Evolutionary conservation across 2,888 invertebrate species (phyloP), one percentile per base, ranked within the genome.

Genomic region (Cephus spinipes): DNA sequence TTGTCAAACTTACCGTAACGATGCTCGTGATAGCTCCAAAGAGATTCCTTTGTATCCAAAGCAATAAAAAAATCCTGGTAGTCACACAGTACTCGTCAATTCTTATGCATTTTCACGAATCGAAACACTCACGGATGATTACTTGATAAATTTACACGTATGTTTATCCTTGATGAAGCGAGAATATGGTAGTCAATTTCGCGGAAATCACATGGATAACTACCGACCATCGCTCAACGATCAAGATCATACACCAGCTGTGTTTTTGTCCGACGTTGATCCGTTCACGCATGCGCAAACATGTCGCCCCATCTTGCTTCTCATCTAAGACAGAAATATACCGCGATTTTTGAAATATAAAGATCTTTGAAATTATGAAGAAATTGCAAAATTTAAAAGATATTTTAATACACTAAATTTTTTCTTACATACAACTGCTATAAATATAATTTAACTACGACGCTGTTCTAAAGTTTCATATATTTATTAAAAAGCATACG

Each of bases 171-270:
- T 77, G 79, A 81, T 79, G 80, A 80, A 79, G 77, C 83, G 82
- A 81, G 80, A 84, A 83, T 83, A 82, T 86, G 85, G 81, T 81
- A 76, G 76, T 78, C 80, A 81, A 85, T 84, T 80, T 83, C 82
- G 82, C 84, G 77, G 76, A 83, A 86, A 87, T 85, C 83, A 86
- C 86, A 86, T 84, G 84, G 83, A 84, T 79, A 82, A 80, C 82
- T 81, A 81, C 83, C 83, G 83, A 84, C 84, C 86, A 85, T 89
- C 87, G 86, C 85, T 85, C 85, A 85, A 81, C 88, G 83, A 85
- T 83, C 83, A 84, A 84, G 85, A 86, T 87, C 87, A 83, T 86
- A 87, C 85, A 87, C 88, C 85, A 84, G 85, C 85, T 80, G 81
- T 81, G 81, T 82, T 82, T 82, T 81, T 81, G 81, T 79, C 81